Evolutionary conservation across 2,888 invertebrate species (phyloP).

Genomic region (Gortyna flavago): DNA sequence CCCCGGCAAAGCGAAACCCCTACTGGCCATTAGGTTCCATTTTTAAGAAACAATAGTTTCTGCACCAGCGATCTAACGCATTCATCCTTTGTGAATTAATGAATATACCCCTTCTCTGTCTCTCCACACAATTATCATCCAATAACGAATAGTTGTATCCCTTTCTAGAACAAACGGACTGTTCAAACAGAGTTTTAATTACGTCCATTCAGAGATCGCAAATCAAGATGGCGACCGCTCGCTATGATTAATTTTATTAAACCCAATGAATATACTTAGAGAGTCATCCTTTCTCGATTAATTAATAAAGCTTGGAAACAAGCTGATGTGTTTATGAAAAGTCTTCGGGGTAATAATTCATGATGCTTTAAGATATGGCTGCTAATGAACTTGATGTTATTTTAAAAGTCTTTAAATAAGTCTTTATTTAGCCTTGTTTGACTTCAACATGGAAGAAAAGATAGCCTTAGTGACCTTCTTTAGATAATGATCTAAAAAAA

Average conservation of each 20-base stretch:
- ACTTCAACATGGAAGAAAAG: neutral
- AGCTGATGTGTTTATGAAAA: neutral
- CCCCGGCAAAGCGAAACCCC: neutral
- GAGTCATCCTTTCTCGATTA: neutral
- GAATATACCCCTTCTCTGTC: slow-evolving; percentile 11
- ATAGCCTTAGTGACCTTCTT: neutral
- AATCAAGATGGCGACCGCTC: slow-evolving; percentile 32
- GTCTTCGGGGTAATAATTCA: neutral
- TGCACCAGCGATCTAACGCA: slow-evolving; percentile 8
- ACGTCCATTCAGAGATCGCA: slow-evolving; percentile 38
- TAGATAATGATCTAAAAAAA: no score
- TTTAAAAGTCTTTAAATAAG: neutral
- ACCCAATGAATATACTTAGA: slow-evolving; percentile 27
- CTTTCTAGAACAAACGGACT: slow-evolving; percentile 16
- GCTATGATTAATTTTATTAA: slow-evolving; percentile 34
- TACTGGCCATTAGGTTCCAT: neutral
- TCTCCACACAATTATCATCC: neutral
- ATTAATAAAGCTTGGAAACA: neutral
- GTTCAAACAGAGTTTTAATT: slow-evolving; percentile 52
- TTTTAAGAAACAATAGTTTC: neutral
- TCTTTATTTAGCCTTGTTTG: neutral
- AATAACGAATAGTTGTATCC: slow-evolving; percentile 17
- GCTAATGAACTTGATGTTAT: neutral
- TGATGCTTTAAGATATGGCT: neutral
- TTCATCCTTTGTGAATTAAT: slow-evolving; percentile 27